Percentiles rank a stretch among this genome's conserved stretches.
These are phyloP conservation scores for Drosophila prolongata DNA, from an alignment of 2,888 invertebrate genomes.

Conservation along the genomic window DNA sequence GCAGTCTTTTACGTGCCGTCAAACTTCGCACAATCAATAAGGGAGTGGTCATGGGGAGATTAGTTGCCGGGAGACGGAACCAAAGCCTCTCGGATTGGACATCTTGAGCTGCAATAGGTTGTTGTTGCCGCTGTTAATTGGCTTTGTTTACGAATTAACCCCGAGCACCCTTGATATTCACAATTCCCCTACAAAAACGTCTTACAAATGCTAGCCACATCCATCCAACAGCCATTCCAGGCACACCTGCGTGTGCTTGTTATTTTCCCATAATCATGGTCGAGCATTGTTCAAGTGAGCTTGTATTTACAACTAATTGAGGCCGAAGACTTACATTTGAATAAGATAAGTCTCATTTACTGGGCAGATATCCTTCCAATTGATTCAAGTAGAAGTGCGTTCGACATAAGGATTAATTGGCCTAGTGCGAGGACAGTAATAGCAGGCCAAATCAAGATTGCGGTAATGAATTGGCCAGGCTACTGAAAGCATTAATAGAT, in stretches of 20 bases:
- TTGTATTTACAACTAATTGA: slow-evolving; percentile 43
- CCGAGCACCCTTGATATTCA: slow-evolving; percentile 12
- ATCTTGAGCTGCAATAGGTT: slow-evolving; percentile 37
- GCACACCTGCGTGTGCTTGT: slow-evolving; percentile 37
- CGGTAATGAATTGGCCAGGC: slow-evolving; percentile 1
- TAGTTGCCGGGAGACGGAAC: slow-evolving; percentile 32
- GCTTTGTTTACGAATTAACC: slow-evolving; percentile 39
- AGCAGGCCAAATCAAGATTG: slow-evolving; percentile 4
- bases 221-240: not conserved
- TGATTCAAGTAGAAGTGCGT: slow-evolving; percentile 3
- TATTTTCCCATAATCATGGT: slow-evolving; percentile 39
- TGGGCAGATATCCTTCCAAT: slow-evolving; percentile 1
- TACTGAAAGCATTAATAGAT: not conserved
- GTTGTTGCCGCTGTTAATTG: slow-evolving; percentile 60
- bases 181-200: slow-evolving; percentile 32
- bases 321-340: slow-evolving; percentile 30
- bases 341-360: slow-evolving; percentile 3
- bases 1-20: slow-evolving; percentile 55
- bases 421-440: slow-evolving; percentile 2
- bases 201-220: slow-evolving; percentile 1
- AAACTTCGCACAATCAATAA: slow-evolving; percentile 46
- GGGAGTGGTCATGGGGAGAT: slow-evolving; percentile 33
- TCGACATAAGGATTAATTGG: slow-evolving; percentile 32
- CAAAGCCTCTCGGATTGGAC: slow-evolving; percentile 7
- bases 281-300: slow-evolving; percentile 32